phyloP scores from a whole-genome alignment of 2,113 vertebrate species.

The Paracanthobrama guichenoti region DNA sequence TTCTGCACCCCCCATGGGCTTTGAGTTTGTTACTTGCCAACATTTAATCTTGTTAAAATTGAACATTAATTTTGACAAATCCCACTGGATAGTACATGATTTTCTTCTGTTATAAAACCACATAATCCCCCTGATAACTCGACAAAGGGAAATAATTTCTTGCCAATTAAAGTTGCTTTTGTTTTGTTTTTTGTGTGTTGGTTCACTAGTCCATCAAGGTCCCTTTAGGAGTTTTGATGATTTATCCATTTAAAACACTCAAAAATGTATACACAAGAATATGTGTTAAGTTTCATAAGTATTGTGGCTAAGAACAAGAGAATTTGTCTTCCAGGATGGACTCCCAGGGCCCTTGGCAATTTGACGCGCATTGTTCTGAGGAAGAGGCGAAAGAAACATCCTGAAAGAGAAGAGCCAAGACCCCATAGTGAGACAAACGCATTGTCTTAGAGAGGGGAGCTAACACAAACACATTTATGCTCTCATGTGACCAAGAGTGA shows the following conservation, averaged over 20 bases:
- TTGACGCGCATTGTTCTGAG: conserved; percentile 31
- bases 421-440: background rate
- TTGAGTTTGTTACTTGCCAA: conserved; percentile 41
- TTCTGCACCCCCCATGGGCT: conserved; percentile 27
- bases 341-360: background rate
- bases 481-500: background rate
- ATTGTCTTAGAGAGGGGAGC: conserved; percentile 17
- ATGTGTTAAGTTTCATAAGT: background rate
- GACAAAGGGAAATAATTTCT: conserved; percentile 57
- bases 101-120: conserved; percentile 58
- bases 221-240: background rate
- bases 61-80: conserved; percentile 54
- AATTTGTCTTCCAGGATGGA: conserved; percentile 30
- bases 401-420: conserved; percentile 35
- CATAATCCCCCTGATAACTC: conserved; percentile 59
- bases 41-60: conserved; percentile 53
- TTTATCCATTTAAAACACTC: conserved; percentile 12
- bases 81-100: conserved; percentile 50
- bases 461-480: conserved; percentile 22
- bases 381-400: conserved; percentile 26
- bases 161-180: conserved; percentile 54
- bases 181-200: background rate
- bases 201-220: background rate
- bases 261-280: background rate
- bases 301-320: background rate